Conservation (phyloP, 2,113 vertebrate species). For the Megalops atlanticus region DNA sequence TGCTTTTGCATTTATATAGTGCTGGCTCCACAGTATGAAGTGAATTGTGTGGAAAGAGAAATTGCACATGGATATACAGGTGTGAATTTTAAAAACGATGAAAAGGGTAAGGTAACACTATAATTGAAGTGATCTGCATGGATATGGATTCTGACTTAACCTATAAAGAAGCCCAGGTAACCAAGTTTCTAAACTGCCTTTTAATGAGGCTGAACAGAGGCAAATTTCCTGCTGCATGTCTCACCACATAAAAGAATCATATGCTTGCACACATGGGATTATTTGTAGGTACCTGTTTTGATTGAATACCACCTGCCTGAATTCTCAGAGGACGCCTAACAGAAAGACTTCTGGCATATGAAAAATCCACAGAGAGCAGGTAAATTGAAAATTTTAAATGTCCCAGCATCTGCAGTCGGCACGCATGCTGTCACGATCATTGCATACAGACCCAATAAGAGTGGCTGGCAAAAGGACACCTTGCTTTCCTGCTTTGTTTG, state of each 20-base stretch:
- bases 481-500: constrained; percentile 18
- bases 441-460: constrained; percentile 23
- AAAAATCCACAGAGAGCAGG: constrained; percentile 27
- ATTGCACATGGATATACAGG: too few species aligned
- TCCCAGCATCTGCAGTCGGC: constrained; percentile 9
- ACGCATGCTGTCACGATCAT: constrained; percentile 25
- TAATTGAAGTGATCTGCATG: neutral
- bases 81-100: too few species aligned
- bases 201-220: constrained; percentile 39
- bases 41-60: too few species aligned
- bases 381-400: constrained; percentile 33
- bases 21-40: too few species aligned
- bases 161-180: neutral
- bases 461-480: constrained; percentile 29
- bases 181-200: constrained; percentile 18
- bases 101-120: neutral
- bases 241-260: neutral
- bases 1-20: too few species aligned
- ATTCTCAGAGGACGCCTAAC: constrained; percentile 30
- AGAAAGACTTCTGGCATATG: constrained; percentile 37
- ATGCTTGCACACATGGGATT: neutral
- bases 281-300: constrained; percentile 32
- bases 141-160: neutral
- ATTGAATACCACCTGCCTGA: constrained; percentile 39
- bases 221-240: constrained; percentile 34